These are phyloP conservation scores for Eucera pruinosa DNA, from an alignment of 2,888 invertebrate genomes.

Conservation along the genomic window DNA sequence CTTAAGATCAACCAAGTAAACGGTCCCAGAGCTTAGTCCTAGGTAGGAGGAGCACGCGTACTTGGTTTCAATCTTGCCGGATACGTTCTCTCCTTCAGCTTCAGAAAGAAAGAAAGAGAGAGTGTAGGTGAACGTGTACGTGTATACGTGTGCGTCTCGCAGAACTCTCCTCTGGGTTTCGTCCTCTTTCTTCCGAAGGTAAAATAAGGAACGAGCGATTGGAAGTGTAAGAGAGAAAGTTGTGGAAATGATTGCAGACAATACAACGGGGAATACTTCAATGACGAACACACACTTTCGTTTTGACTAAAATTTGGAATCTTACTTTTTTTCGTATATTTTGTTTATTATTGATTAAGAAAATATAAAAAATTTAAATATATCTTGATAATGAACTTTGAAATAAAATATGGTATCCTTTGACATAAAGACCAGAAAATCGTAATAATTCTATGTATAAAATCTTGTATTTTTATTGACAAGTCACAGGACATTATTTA, in stretches of 20 bases:
- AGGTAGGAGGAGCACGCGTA: conserved; percentile 56
- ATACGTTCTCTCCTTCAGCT: conserved; percentile 51
- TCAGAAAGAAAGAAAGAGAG: conserved; percentile 43
- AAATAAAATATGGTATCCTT: background rate
- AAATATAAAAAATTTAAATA: background rate
- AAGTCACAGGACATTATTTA: conserved; percentile 20
- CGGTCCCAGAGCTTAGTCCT: conserved; percentile 47
- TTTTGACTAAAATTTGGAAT: conserved; percentile 38
- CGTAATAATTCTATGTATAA: conserved; percentile 27
- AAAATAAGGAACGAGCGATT: conserved; percentile 15
- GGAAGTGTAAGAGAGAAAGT: conserved; percentile 60
- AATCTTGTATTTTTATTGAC: conserved; percentile 44
- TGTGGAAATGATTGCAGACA: conserved; percentile 44
- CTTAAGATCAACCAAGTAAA: conserved; percentile 55
- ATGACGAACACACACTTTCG: conserved; percentile 55
- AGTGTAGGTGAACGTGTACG: conserved; percentile 11
- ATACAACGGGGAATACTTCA: conserved; percentile 12
- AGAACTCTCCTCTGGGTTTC: conserved; percentile 22
- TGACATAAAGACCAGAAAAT: background rate
- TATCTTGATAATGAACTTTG: background rate
- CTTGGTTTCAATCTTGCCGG: conserved; percentile 50
- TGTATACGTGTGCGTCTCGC: background rate
- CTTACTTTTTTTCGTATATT: background rate
- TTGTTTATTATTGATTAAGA: background rate
- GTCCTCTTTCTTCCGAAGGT: conserved; percentile 11